Evolutionary conservation across 2,888 invertebrate species (phyloP).

Genomic region (Resseliella maxima): DNA sequence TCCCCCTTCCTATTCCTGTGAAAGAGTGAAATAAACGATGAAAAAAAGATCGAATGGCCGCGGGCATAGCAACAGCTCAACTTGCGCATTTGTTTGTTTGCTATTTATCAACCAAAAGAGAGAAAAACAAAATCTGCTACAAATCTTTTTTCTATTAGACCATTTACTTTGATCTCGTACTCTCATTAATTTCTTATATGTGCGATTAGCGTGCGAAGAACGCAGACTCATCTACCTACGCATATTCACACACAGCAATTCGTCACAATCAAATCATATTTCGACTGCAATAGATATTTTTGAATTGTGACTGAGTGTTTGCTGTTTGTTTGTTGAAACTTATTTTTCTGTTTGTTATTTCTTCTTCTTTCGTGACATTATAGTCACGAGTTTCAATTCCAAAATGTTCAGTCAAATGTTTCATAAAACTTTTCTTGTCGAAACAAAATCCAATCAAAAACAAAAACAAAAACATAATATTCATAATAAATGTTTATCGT

Average conservation of each 20-base stretch:
- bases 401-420: neutral
- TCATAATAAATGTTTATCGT: neutral
- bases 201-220: conserved; percentile 8
- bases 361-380: neutral
- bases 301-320: neutral
- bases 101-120: no score
- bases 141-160: neutral
- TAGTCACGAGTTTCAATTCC: neutral
- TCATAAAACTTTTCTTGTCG: neutral
- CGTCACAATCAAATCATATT: conserved; percentile 9
- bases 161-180: neutral
- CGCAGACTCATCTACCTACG: conserved; percentile 45
- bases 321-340: neutral
- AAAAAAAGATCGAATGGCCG: conserved; percentile 22
- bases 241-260: neutral
- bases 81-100: neutral
- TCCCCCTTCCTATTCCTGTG: no score
- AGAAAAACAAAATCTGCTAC: no score
- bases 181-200: conserved; percentile 9
- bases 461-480: neutral
- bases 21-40: neutral
- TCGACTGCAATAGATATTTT: neutral
- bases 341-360: neutral
- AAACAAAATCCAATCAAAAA: conserved; percentile 7
- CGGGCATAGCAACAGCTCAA: neutral